Conservation (phyloP, 2,797 vertebrate species). For the Tenualosa thibaudeaui region DNA sequence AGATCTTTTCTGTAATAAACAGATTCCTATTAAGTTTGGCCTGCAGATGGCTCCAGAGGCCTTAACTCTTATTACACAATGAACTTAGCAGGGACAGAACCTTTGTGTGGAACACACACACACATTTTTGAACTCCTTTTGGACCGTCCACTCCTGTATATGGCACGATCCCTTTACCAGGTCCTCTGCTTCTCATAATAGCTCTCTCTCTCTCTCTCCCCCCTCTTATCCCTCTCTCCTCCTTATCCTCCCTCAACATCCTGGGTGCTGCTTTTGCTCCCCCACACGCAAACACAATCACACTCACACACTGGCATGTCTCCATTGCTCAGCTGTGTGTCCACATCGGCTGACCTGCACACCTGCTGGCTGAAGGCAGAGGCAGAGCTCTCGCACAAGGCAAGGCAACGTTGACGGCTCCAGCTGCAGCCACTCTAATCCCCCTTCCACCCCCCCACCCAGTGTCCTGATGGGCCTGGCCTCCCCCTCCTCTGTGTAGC, state of each 20-base stretch:
- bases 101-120: not conserved
- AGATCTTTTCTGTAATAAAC: not conserved
- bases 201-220: not conserved
- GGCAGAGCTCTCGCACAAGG: not conserved
- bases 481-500: not conserved
- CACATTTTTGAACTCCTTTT: not conserved
- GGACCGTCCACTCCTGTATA: not conserved
- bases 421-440: not conserved
- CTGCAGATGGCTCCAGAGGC: not conserved
- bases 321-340: not conserved
- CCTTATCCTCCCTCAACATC: not conserved
- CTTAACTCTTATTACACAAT: not conserved
- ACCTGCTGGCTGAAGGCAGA: not conserved
- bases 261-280: constrained; percentile 3
- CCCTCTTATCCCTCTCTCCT: not conserved
- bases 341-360: not conserved
- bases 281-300: constrained; percentile 1
- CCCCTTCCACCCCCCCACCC: not conserved
- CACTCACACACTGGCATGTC: not conserved
- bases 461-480: too few relatives aligned
- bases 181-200: not conserved
- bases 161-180: constrained; percentile 20
- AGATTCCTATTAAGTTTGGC: constrained; percentile 5
- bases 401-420: not conserved
- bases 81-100: not conserved